phyloP scores from a whole-genome alignment of 64 coral and sea anemone genomes.

The Actinia equina region DNA sequence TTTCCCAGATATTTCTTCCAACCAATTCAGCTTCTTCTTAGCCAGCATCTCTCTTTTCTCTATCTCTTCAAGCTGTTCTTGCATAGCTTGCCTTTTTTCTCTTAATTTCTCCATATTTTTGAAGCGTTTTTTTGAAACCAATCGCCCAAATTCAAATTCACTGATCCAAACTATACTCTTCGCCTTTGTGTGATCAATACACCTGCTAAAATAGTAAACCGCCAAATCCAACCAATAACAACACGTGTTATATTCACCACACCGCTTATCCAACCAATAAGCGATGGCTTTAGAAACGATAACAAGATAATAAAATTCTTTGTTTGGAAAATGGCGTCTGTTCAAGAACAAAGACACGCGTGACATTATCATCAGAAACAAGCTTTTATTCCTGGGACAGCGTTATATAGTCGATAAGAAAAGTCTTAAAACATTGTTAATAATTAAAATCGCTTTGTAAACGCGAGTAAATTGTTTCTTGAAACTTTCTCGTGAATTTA shows the following conservation, averaged over 20 bases:
- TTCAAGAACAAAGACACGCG: neutral
- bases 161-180: neutral
- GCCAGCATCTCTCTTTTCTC: constrained; percentile 45
- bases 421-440: neutral
- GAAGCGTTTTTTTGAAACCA: neutral
- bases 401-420: neutral
- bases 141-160: constrained; percentile 19
- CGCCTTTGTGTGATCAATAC: constrained; percentile 32
- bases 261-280: neutral
- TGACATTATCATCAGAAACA: neutral
- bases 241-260: neutral
- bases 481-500: neutral
- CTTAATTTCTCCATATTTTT: constrained; percentile 57
- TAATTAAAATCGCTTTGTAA: neutral
- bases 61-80: constrained; percentile 40
- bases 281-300: neutral
- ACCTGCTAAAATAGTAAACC: constrained; percentile 22
- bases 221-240: neutral
- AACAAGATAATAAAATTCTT: neutral
- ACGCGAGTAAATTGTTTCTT: neutral
- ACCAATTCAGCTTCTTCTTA: constrained; percentile 4
- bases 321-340: constrained; percentile 1
- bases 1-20: constrained; percentile 25
- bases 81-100: constrained; percentile 30
- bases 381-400: neutral